Evolutionary conservation across 2,888 invertebrate genomes (phyloP).

Genomic region (Ochropleura leucogaster): DNA sequence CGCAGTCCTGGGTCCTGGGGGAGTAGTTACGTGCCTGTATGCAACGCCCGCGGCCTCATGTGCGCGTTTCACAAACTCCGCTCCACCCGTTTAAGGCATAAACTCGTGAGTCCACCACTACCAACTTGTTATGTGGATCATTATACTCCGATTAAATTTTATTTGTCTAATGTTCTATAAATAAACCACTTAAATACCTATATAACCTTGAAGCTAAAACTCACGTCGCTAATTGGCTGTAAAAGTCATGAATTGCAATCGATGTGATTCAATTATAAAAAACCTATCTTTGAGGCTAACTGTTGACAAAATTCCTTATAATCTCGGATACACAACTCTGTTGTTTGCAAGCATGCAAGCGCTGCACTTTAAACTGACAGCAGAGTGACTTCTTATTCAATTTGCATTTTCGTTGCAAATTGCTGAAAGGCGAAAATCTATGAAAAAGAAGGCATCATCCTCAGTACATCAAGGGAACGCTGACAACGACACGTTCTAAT

Average conservation of each 20-base stretch:
- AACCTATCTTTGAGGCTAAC: not conserved
- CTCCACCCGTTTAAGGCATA: slow-evolving; percentile 56
- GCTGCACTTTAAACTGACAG: slow-evolving; percentile 48
- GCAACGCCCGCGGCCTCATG: slow-evolving; percentile 68
- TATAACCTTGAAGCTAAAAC: slow-evolving; percentile 15
- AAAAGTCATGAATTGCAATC: slow-evolving; percentile 15
- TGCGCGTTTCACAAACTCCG: slow-evolving; percentile 53
- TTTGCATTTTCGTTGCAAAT: slow-evolving; percentile 76
- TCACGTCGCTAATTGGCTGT: slow-evolving; percentile 3
- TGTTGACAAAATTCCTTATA: not conserved
- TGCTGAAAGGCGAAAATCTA: slow-evolving; percentile 79
- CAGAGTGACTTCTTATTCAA: slow-evolving; percentile 68
- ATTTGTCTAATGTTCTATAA: slow-evolving; percentile 48
- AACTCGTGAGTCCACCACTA: slow-evolving; percentile 50
- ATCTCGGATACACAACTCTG: not conserved
- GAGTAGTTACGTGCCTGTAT: slow-evolving; percentile 81
- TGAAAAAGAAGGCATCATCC: slow-evolving; percentile 77
- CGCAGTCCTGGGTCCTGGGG: slow-evolving; percentile 74
- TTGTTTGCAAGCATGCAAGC: slow-evolving; percentile 21
- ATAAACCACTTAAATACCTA: slow-evolving; percentile 17
- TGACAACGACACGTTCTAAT: slow-evolving; percentile 90
- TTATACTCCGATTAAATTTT: slow-evolving; percentile 55
- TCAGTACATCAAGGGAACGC: slow-evolving; percentile 84
- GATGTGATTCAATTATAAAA: slow-evolving; percentile 3
- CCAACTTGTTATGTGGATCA: slow-evolving; percentile 51